A percentile compares a stretch with the other conserved stretches of the same genome.
These are phyloP conservation scores for Dryomyza anilis DNA, from an alignment of 2,888 invertebrate species.

Conservation along the genomic window DNA sequence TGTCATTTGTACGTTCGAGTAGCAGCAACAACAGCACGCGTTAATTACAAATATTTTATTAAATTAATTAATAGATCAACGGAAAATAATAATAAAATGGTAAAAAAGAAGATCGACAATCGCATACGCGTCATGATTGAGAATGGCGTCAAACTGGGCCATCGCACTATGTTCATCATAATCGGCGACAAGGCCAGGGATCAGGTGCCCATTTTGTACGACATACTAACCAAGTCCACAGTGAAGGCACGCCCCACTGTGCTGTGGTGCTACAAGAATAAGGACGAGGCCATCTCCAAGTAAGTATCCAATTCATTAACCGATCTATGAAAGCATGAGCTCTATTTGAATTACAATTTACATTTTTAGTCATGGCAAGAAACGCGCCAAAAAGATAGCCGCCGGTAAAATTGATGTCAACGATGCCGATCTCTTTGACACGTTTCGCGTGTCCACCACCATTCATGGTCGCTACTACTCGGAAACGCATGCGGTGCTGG, in stretches of 20 bases:
- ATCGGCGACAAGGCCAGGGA: conserved; percentile 96
- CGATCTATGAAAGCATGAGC: background rate
- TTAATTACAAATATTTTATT: background rate
- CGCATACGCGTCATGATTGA: conserved; percentile 94
- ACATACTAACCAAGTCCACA: conserved; percentile 93
- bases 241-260: conserved; percentile 93
- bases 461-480: conserved; percentile 97
- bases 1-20: background rate
- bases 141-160: conserved; percentile 89
- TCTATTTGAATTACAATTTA: background rate
- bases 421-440: conserved; percentile 95
- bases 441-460: conserved; percentile 93
- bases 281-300: conserved; percentile 87
- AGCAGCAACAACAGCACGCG: background rate
- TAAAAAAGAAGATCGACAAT: conserved; percentile 95
- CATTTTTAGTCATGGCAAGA: conserved; percentile 79
- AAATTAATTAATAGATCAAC: background rate
- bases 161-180: conserved; percentile 91
- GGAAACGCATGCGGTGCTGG: conserved; percentile 96
- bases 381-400: conserved; percentile 90
- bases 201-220: conserved; percentile 96
- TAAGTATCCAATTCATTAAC: conserved; percentile 49
- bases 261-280: conserved; percentile 98
- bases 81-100: conserved; percentile 66
- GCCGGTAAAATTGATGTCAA: conserved; percentile 87